These are phyloP conservation scores for Patiria miniata DNA, from an alignment of 35 echinoderm and acorn worm species.

Conservation along the genomic window DNA sequence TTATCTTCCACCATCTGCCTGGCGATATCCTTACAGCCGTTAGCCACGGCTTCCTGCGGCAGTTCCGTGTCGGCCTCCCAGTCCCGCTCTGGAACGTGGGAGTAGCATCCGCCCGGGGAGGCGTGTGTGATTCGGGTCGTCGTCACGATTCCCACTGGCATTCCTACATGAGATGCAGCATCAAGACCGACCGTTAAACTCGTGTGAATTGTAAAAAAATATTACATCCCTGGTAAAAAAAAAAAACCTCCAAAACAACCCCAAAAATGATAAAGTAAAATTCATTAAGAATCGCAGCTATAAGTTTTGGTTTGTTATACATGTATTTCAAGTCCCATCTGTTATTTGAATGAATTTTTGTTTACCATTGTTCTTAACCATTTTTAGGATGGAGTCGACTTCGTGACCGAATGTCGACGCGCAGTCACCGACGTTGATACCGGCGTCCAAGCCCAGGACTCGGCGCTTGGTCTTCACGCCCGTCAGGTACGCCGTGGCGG, in stretches of 20 bases:
- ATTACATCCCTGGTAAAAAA: too few species aligned
- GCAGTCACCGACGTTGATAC: conserved; percentile 9
- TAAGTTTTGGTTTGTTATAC: too few species aligned
- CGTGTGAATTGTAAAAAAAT: too few species aligned
- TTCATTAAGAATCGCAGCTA: too few species aligned
- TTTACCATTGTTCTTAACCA: too few species aligned
- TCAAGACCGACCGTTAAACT: too few species aligned
- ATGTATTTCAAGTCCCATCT: too few species aligned
- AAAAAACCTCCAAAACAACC: too few species aligned
- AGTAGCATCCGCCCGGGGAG: conserved; percentile 59
- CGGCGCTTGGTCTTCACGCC: conserved; percentile 57
- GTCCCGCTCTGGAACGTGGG: conserved; percentile 50
- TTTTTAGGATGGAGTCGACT: conserved; percentile 26
- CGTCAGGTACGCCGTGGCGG: conserved; percentile 39
- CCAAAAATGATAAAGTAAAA: too few species aligned
- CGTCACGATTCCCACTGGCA: conserved; percentile 60
- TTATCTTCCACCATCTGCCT: conserved; percentile 53
- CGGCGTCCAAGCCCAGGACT: conserved; percentile 47
- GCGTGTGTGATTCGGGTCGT: conserved; percentile 80
- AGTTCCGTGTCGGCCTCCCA: conserved; percentile 62
- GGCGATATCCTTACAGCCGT: conserved; percentile 73
- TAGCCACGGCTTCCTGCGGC: not conserved
- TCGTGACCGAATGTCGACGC: not conserved
- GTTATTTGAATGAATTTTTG: too few species aligned
- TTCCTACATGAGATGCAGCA: conserved; percentile 36